Conservation (phyloP, 2,888 invertebrate species). For the Drosophila multiciliata region DNA sequence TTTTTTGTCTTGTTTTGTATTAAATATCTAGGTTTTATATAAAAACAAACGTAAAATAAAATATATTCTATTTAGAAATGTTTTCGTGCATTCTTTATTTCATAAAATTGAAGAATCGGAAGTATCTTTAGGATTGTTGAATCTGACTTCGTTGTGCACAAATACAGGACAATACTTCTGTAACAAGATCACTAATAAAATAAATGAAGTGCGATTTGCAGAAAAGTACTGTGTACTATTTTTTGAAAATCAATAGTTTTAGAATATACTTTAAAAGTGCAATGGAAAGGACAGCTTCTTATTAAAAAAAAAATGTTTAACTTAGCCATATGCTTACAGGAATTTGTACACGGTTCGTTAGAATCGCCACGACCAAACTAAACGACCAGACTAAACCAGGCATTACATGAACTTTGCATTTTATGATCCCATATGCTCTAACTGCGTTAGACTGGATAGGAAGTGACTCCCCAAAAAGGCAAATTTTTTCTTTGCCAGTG, state of each 20-base stretch:
- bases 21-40: slow-evolving; percentile 76
- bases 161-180: neutral
- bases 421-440: no score
- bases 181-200: neutral
- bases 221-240: neutral
- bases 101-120: neutral
- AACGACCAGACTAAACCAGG: no score
- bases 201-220: neutral
- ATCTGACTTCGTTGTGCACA: neutral
- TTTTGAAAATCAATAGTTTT: neutral
- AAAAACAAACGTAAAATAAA: slow-evolving; percentile 71
- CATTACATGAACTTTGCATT: no score
- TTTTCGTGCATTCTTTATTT: neutral
- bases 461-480: no score
- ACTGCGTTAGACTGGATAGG: no score
- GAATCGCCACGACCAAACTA: neutral
- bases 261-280: neutral
- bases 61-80: slow-evolving; percentile 70
- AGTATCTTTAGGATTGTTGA: neutral
- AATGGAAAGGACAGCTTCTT: neutral
- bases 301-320: neutral
- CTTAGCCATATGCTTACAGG: neutral
- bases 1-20: slow-evolving; percentile 73
- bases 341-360: neutral
- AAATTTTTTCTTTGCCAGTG: no score